Percentiles rank a stretch among this genome's conserved stretches.
Conservation (phyloP, 2,113 vertebrate genomes). For the Mirounga angustirostris region DNA sequence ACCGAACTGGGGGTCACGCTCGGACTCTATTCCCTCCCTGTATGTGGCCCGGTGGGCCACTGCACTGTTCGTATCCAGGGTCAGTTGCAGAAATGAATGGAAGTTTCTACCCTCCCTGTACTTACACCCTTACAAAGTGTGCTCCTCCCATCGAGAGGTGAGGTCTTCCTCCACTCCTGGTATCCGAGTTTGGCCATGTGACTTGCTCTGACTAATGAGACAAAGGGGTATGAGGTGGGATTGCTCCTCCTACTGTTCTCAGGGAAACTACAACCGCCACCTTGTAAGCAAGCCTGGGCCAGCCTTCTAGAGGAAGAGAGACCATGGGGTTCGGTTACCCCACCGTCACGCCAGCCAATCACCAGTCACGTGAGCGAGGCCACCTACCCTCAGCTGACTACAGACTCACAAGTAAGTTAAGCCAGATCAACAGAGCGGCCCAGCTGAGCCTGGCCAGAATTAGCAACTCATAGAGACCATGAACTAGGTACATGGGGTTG, state of each 20-base stretch:
- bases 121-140: background rate
- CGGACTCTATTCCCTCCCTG: background rate
- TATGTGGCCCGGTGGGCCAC: background rate
- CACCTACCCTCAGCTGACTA: background rate
- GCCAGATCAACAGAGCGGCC: background rate
- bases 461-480: background rate
- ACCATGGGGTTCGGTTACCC: background rate
- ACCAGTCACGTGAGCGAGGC: background rate
- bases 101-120: background rate
- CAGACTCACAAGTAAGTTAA: background rate
- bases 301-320: background rate
- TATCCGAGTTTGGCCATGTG: background rate
- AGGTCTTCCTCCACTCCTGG: background rate
- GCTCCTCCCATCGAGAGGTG: background rate
- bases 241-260: background rate
- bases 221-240: background rate
- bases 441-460: background rate
- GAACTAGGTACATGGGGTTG: background rate
- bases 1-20: background rate
- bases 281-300: background rate
- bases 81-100: background rate
- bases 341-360: background rate
- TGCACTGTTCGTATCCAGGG: background rate
- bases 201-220: background rate
- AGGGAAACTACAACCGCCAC: background rate